Base-by-base conservation (phyloP, 37 sponge, comb jelly and placozoan species). In the Diacarnus erythraeanus region DNA sequence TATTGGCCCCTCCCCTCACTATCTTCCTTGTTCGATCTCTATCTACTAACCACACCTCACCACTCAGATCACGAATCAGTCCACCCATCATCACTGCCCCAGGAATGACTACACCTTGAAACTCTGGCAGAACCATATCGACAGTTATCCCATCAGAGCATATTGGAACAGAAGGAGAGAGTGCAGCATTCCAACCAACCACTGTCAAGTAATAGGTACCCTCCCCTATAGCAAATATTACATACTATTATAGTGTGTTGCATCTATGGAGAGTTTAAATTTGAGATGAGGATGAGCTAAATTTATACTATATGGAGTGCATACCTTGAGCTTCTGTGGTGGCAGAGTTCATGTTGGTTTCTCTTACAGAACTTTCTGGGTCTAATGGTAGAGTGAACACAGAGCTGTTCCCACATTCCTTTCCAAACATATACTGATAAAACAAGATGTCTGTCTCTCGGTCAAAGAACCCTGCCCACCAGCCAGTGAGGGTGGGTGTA, bases 391-490 rank as follows among this genome's bases (percentile, higher is more conserved):
- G 42, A n/a, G 38, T 82, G 64, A 93, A 93, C 6, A 26, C 20
- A 20, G 41, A 40, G 2, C 20, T 41, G 41, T 80, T 77, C 1
- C 47, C 63, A 71, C 95, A 94, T 3, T 65, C 31, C 2, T 34
- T 34, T 10, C 43, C 78, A 41, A 90, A 57, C 12, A 59, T 47
- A 69, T 87, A 91, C 70, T 84, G 88, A 61, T 91, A 94, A 30
- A 81, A 84, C 5, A 44, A 2, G 21, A 94, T 44, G 69, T 64
- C 82, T 8, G 88, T 87, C 42, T 94, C 95, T 5, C 83, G 74
- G 41, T 94, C 95, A 80, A 94, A 87, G 69, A 90, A 94, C 6
- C 91, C 95, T 17, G 63, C 73, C 95, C 95, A 94, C 67, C 83
- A 80, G 33, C 65, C 74, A 3, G 20, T 38, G 27, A 89, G 37